phyloP scores from a whole-genome alignment of 2,113 vertebrate species.

The Cairina moschata region DNA sequence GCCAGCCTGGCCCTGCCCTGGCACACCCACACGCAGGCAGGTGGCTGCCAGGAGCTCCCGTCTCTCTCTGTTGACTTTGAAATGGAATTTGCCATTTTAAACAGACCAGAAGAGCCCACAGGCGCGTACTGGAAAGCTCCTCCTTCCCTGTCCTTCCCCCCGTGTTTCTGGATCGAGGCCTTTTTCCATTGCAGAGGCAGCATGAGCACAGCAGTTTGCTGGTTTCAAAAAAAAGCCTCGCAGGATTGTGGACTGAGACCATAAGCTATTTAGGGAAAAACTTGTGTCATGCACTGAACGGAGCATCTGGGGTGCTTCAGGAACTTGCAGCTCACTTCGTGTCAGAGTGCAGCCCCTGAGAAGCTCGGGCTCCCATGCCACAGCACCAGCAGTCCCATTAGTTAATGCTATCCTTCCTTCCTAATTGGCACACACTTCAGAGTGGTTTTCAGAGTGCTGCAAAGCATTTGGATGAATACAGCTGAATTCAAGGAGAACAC shows the following conservation, averaged over 20 bases:
- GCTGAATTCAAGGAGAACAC: not conserved
- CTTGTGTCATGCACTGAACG: not conserved
- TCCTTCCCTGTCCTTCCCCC: not conserved
- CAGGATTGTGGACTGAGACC: not conserved
- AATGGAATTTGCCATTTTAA: conserved; percentile 19
- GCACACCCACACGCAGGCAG: not conserved
- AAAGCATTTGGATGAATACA: not conserved
- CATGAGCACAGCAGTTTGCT: not conserved
- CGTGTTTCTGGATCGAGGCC: not conserved
- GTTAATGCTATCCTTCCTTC: not conserved
- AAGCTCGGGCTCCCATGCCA: not conserved
- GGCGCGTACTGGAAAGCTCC: not conserved
- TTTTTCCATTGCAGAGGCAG: not conserved
- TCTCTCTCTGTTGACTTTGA: not conserved
- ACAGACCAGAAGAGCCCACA: not conserved
- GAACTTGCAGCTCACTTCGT: not conserved
- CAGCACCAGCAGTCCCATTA: not conserved
- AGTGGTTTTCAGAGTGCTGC: not conserved
- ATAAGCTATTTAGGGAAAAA: not conserved
- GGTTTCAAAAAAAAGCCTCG: not conserved
- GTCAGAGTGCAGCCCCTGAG: not conserved
- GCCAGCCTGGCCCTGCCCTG: not conserved
- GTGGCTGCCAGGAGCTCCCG: not conserved
- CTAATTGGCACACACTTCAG: accelerated
- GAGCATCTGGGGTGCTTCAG: not conserved